Evolutionary conservation across 1,140 invertebrate genomes (phyloP), one percentile per base, ranked within the genome.

Genomic region (Drosophila truncata): DNA sequence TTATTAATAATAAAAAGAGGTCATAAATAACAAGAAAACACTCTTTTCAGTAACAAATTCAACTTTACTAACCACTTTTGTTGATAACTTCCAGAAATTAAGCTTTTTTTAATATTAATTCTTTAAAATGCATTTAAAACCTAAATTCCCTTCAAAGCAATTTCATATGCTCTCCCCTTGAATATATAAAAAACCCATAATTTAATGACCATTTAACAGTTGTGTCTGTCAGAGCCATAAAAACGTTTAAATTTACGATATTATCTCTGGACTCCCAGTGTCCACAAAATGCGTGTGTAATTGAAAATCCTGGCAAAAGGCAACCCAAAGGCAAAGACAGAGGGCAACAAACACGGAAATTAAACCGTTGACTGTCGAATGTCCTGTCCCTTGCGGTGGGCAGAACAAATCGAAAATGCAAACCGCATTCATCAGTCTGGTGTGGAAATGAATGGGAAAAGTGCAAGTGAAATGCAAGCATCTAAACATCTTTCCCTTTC

Each of bases 401-500:
- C 37, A 20, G 57, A 59, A 33, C 29, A 33, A 71, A 69, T 39
- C 50, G 50, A 70, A 70, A 70, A 71, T 39, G 25, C 69, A 60
- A 50, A 72, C 66, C 69, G 35, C 66, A 72, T 47, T 25, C 52
- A 70, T 67, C 61, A 35, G 33, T 65, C 62, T 42, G 62, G 59
- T 49, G 66, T 54, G 50, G 50, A 54, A 54, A 25, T 39, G 44
- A 49, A 41, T 41, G 54, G 54, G 57, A 76, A 75, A 83, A 83
- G 80, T 83, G 81, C 76, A 83, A 83, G 80, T 83, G 62, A 54
- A 71, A 65, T 80, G 23, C 52, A 44, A 42, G 29, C 18, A 20
- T 14, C 7, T 9, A 2, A 1, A 10, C 20, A 5, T 11, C 11
- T 13, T 25, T 13, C 55, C 14, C 52, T n/a, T 57, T 11, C 16